Base-by-base conservation (phyloP, 2,888 invertebrate genomes). In the Apomyelois bistriatella region DNA sequence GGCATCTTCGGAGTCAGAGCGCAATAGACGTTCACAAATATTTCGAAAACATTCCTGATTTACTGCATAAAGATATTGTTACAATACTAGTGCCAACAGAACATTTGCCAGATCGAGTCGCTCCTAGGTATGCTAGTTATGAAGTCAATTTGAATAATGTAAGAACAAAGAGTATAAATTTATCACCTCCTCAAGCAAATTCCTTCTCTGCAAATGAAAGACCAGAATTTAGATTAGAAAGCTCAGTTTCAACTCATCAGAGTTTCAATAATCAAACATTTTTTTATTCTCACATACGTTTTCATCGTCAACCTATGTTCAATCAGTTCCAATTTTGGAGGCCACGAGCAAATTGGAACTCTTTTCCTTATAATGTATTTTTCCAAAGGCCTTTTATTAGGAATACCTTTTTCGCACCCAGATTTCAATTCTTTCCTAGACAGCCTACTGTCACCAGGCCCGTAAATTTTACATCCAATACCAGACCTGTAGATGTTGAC, bases 61-160 rank as follows among this genome's bases (percentile, higher is more conserved):
- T 84, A n/a, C 70, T 63, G 15, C 64, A 72, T 43, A 70, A 76
- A 55, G 60, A 66, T 28, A 51, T 69, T n/a, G 68, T 81, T 1
- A 70, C 69, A 17, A 53, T 86, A 0, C 74, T 74, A 48, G 74
- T 70, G 4, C 86, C 89, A 1, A 70, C 76, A 54, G 54, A 70
- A 51, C 69, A 66, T 47, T 60, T 88, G 50, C 89, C 89, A 7
- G 64, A 72, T 56, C 79, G 79, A 59, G 67, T 88, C 48, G 71
- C 67, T 52, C 66, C 84, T n/a, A 79, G 74, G 53, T 79, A 79
- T 49, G 55, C 70, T 6, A 58, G 55, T n/a, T 87, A 85, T 62
- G 62, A 64, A 1, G 51, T 89, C 1, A 79, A 86, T 64, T 32
- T 86, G 17, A 60, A 71, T 10, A 69, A 62, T 50, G 58, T 86